Percentiles rank a stretch among this genome's conserved stretches.
These are phyloP conservation scores for Zosterops hypoxanthus DNA, from an alignment of 2,113 vertebrate species.

Conservation along the genomic window DNA sequence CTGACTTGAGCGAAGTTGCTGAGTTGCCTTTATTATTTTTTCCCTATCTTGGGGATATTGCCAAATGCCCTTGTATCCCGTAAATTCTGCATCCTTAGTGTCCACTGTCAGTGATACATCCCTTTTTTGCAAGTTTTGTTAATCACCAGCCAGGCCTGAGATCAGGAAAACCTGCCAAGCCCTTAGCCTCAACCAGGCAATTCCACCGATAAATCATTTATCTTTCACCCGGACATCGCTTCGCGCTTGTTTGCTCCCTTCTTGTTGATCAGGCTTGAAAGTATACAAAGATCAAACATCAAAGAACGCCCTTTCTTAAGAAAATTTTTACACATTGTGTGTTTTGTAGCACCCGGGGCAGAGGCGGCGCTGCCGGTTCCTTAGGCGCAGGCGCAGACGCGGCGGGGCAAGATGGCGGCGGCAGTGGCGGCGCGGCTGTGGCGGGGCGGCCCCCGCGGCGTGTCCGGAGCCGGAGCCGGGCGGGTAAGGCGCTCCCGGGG, in stretches of 20 bases:
- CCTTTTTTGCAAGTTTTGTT: not conserved
- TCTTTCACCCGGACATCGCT: not conserved
- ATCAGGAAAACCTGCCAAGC: not conserved
- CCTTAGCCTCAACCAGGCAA: not conserved
- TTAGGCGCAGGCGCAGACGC: not conserved
- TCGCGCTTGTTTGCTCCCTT: not conserved
- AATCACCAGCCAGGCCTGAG: not conserved
- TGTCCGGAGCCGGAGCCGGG: not conserved
- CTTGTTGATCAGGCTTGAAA: not conserved
- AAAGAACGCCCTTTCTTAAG: not conserved
- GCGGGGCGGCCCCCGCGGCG: accelerated
- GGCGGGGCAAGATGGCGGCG: not conserved
- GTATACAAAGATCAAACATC: not conserved
- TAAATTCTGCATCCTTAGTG: not conserved
- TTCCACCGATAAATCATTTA: not conserved
- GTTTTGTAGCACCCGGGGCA: accelerated
- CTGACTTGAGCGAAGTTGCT: not conserved
- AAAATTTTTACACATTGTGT: accelerated
- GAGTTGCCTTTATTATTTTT: not conserved
- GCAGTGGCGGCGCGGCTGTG: too few relatives aligned
- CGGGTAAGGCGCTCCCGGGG: not conserved
- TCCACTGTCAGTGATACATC: not conserved
- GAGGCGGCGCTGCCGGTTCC: too few relatives aligned
- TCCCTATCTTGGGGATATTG: not conserved
- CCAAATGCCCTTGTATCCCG: not conserved